A percentile compares a stretch with the other conserved stretches of the same genome.
Conservation (phyloP, 2,113 vertebrate species). For the Natator depressus region DNA sequence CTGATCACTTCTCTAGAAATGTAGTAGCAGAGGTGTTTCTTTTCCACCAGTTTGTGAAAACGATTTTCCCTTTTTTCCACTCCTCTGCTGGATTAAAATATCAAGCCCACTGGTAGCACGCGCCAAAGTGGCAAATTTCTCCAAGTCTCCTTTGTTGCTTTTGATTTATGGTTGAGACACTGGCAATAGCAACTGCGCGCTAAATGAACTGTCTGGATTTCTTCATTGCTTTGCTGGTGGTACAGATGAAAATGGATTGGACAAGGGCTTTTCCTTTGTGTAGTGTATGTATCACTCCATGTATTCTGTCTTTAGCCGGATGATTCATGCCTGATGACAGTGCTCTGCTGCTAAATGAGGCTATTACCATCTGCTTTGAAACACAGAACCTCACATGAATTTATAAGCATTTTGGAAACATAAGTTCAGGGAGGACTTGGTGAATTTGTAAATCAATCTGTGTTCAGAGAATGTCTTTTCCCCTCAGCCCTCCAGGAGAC, state of each 20-base stretch:
- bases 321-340: not conserved
- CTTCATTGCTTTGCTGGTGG: not conserved
- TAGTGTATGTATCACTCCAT: not conserved
- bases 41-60: not conserved
- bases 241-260: not conserved
- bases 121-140: not conserved
- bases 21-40: not conserved
- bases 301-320: not conserved
- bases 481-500: not conserved
- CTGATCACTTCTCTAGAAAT: not conserved
- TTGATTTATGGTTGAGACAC: not conserved
- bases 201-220: not conserved
- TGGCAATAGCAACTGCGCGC: rapidly evolving
- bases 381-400: not conserved
- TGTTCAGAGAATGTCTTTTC: not conserved
- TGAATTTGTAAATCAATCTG: not conserved
- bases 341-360: not conserved
- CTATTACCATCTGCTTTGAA: not conserved
- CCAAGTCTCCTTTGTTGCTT: not conserved
- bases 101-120: not conserved
- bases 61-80: not conserved
- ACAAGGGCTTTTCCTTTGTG: not conserved
- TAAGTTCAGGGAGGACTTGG: not conserved
- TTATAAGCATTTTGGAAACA: not conserved
- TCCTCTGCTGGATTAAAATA: not conserved